phyloP scores from a whole-genome alignment of 2,797 vertebrate species.

The Microcaecilia unicolor region DNA sequence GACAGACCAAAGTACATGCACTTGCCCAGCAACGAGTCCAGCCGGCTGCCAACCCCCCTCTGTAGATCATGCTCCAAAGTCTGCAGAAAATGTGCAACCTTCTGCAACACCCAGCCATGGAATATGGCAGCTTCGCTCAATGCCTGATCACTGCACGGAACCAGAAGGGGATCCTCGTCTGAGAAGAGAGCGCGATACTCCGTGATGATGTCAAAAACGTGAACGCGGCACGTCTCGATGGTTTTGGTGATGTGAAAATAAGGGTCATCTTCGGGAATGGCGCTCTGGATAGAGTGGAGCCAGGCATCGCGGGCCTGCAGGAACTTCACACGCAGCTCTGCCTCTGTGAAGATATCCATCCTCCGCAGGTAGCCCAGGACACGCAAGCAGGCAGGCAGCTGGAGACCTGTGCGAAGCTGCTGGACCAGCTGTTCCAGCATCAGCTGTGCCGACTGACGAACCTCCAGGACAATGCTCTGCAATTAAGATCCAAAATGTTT shows the following conservation, averaged over 20 bases:
- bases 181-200: constrained; percentile 95
- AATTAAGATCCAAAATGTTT: too few species aligned
- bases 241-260: constrained; percentile 89
- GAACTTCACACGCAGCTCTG: constrained; percentile 88
- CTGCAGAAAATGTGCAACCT: constrained; percentile 77
- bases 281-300: constrained; percentile 72
- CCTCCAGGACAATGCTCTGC: constrained; percentile 82
- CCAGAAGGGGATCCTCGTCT: constrained; percentile 74
- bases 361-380: constrained; percentile 87
- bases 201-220: constrained; percentile 88
- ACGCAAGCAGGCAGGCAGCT: constrained; percentile 82
- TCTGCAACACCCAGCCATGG: constrained; percentile 89
- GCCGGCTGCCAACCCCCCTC: constrained; percentile 67
- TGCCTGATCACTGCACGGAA: constrained; percentile 16
- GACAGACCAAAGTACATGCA: constrained; percentile 97
- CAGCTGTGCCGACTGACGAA: constrained; percentile 83
- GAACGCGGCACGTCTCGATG: constrained; percentile 83
- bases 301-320: constrained; percentile 84
- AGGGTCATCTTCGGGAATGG: constrained; percentile 70
- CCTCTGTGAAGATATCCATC: constrained; percentile 92
- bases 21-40: constrained; percentile 90
- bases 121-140: constrained; percentile 81
- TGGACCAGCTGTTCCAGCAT: constrained; percentile 91
- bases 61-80: constrained; percentile 67
- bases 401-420: constrained; percentile 81